Evolutionary conservation across 2,113 vertebrate genomes (phyloP).

Genomic region (Neodon shergylaensis): DNA sequence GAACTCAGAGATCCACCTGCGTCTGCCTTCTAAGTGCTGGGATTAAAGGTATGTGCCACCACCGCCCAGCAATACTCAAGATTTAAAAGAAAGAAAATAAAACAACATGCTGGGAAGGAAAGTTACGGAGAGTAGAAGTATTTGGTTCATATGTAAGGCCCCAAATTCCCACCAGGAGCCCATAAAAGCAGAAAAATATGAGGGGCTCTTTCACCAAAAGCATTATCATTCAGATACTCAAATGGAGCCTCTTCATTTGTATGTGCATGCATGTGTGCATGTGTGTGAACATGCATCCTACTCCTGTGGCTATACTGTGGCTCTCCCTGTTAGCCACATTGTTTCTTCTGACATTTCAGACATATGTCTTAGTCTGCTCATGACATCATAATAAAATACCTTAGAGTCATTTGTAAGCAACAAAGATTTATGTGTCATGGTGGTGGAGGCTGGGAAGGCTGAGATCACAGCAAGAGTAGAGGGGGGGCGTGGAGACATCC

Average conservation of each 20-base stretch:
- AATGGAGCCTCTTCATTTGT: not conserved
- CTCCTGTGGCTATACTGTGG: not conserved
- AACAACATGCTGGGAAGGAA: not conserved
- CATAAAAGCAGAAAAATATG: not conserved
- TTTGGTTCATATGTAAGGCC: not conserved
- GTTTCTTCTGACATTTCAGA: conserved; percentile 15
- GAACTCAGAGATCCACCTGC: no score
- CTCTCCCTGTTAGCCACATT: not conserved
- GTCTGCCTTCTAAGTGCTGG: no score
- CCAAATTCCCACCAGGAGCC: not conserved
- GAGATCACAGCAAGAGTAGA: not conserved
- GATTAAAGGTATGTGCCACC: no score
- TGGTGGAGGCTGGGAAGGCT: not conserved
- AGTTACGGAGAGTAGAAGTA: not conserved
- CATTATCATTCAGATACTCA: not conserved
- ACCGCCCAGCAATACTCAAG: no score
- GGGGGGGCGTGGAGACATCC: no score
- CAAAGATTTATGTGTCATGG: not conserved
- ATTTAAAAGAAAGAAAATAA: not conserved
- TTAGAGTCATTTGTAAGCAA: not conserved
- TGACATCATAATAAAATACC: not conserved
- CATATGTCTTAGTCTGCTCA: not conserved
- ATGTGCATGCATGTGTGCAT: not conserved
- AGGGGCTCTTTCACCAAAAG: not conserved
- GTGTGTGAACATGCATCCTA: not conserved